phyloP scores from a whole-genome alignment of 2,888 invertebrate species.

The Scaptomyza parva region DNA sequence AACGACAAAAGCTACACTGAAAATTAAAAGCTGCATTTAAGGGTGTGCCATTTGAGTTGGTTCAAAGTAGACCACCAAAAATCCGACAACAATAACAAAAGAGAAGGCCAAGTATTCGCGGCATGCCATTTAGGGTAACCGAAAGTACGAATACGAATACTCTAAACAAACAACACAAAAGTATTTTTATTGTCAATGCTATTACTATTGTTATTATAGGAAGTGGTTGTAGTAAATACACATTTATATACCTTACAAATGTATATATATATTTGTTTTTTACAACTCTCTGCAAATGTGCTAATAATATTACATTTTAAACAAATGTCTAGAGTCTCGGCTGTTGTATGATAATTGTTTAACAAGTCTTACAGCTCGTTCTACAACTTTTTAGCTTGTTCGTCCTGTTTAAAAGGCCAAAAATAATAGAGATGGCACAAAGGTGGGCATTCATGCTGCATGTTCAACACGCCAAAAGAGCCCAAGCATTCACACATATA shows the following conservation, averaged over 20 bases:
- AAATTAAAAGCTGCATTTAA: constrained; percentile 70
- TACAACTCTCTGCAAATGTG: not conserved
- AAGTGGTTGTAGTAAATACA: not conserved
- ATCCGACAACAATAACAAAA: constrained; percentile 36
- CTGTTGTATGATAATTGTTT: constrained; percentile 1
- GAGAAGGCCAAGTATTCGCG: constrained; percentile 16
- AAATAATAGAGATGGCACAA: constrained; percentile 12
- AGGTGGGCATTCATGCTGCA: constrained; percentile 12
- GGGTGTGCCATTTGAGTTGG: constrained; percentile 47
- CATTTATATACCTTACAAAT: too few relatives aligned
- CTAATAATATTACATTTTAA: not conserved
- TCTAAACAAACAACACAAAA: not conserved
- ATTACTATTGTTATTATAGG: not conserved
- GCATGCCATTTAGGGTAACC: not conserved
- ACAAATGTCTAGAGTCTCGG: not conserved
- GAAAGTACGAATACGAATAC: constrained; percentile 12
- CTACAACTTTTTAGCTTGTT: not conserved
- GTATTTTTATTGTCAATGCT: not conserved
- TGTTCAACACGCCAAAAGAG: constrained; percentile 14
- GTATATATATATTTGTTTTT: too few relatives aligned
- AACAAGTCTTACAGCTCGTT: not conserved
- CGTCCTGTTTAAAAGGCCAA: not conserved
- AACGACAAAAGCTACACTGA: constrained; percentile 61
- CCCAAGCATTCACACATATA: constrained; percentile 5
- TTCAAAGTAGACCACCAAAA: constrained; percentile 28